phyloP scores from a whole-genome alignment of 1,140 invertebrate genomes.

The Eciton burchellii region DNA sequence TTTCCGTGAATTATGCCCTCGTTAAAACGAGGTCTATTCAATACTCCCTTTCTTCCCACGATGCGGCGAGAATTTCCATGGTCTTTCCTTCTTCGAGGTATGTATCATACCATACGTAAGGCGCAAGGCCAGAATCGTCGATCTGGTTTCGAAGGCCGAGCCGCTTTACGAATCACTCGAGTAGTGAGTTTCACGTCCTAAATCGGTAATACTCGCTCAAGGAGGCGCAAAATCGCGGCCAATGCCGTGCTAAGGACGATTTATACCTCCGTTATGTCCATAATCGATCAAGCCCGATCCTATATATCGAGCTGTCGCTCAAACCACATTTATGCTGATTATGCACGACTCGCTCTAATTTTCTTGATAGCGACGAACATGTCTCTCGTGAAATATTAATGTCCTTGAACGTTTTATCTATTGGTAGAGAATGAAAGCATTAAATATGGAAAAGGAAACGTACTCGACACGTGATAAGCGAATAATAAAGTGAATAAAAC shows the following conservation, averaged over 20 bases:
- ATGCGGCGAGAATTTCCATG: background rate
- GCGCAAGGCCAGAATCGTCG: slow-evolving; percentile 43
- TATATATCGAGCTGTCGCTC: slow-evolving; percentile 11
- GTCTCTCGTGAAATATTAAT: slow-evolving; percentile 7
- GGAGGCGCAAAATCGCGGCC: slow-evolving; percentile 76
- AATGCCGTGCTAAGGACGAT: slow-evolving; percentile 70
- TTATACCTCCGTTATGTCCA: slow-evolving; percentile 37
- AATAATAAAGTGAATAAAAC: background rate
- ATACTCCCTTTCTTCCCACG: background rate
- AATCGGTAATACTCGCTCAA: slow-evolving; percentile 64
- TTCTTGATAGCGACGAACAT: background rate
- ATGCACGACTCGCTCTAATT: slow-evolving; percentile 36
- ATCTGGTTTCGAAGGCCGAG: slow-evolving; percentile 69
- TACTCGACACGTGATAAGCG: background rate
- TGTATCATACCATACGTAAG: slow-evolving; percentile 32
- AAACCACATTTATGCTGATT: slow-evolving; percentile 48
- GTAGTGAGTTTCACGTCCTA: slow-evolving; percentile 59
- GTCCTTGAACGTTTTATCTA: background rate
- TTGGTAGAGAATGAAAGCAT: background rate
- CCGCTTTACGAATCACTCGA: slow-evolving; percentile 24
- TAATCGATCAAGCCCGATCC: slow-evolving; percentile 56
- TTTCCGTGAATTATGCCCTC: background rate
- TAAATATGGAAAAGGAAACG: background rate
- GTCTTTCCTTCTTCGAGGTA: slow-evolving; percentile 33
- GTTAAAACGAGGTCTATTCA: background rate